These are phyloP conservation scores for Apocrypta bakeri DNA, from an alignment of 1,140 invertebrate species.

Conservation along the genomic window DNA sequence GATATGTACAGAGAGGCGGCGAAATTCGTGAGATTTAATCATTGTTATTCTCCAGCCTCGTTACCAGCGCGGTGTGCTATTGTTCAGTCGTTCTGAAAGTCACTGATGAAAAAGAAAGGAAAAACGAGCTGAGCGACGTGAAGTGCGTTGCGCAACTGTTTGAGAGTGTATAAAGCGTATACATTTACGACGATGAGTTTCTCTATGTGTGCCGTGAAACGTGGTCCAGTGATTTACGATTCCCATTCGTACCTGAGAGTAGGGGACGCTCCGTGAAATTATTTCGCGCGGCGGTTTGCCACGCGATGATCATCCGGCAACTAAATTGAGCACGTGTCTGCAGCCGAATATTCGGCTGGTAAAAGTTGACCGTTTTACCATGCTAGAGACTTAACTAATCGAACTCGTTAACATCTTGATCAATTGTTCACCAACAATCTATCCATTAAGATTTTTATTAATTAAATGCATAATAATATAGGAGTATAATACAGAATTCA, in stretches of 20 bases:
- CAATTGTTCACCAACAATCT: too few relatives aligned
- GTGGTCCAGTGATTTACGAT: constrained; percentile 7
- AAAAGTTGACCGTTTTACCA: too few relatives aligned
- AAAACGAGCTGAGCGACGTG: not conserved
- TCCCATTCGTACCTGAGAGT: not conserved
- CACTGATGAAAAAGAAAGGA: constrained; percentile 31
- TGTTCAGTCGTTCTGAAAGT: not conserved
- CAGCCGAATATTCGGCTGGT: not conserved
- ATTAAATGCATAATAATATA: too few relatives aligned
- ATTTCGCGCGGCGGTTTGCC: not conserved
- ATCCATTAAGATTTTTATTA: too few relatives aligned
- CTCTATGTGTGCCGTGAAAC: not conserved
- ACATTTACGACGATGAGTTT: too few relatives aligned
- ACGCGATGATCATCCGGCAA: not conserved
- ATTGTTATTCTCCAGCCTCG: constrained; percentile 27
- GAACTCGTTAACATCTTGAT: too few relatives aligned
- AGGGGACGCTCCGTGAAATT: not conserved
- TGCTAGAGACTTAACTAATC: too few relatives aligned
- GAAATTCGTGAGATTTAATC: constrained; percentile 28
- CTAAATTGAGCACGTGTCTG: not conserved
- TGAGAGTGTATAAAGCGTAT: not conserved
- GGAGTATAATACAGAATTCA: too few relatives aligned
- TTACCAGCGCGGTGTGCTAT: constrained; percentile 1
- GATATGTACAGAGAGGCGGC: not conserved
- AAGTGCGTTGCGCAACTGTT: not conserved